phyloP scores from a whole-genome alignment of 2,888 invertebrate genomes.

The Marronus borbonicus region DNA sequence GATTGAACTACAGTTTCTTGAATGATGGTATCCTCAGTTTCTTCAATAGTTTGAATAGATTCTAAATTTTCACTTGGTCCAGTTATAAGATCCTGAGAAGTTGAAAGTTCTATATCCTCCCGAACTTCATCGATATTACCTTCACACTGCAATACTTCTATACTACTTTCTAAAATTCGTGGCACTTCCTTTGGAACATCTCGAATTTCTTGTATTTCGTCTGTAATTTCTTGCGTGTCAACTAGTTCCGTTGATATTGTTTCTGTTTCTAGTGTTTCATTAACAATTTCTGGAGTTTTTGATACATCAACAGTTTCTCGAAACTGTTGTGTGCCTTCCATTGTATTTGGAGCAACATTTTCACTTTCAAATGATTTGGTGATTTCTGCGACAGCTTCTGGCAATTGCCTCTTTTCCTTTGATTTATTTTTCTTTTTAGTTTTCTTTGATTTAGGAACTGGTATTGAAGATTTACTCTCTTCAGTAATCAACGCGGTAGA shows the following conservation, averaged over 20 bases:
- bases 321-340: not conserved
- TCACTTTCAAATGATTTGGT: not conserved
- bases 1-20: constrained; percentile 23
- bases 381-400: not conserved
- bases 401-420: not conserved
- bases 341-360: not conserved
- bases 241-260: not conserved
- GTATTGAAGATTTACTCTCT: not conserved
- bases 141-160: too few species aligned
- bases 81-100: not conserved
- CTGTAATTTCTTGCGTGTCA: not conserved
- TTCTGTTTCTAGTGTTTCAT: not conserved
- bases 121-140: not conserved
- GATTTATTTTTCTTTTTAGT: constrained; percentile 27
- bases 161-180: too few species aligned
- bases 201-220: not conserved
- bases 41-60: not conserved
- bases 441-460: constrained; percentile 1
- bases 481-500: not conserved
- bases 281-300: constrained; percentile 4
- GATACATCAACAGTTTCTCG: not conserved
- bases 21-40: constrained; percentile 42
- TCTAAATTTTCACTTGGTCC: not conserved
- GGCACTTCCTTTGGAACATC: not conserved
- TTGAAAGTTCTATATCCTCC: not conserved